Percentiles rank a stretch among this genome's conserved stretches.
These are phyloP conservation scores for Ageneiosus marmoratus DNA, from an alignment of 2,113 vertebrate species.

Conservation along the genomic window DNA sequence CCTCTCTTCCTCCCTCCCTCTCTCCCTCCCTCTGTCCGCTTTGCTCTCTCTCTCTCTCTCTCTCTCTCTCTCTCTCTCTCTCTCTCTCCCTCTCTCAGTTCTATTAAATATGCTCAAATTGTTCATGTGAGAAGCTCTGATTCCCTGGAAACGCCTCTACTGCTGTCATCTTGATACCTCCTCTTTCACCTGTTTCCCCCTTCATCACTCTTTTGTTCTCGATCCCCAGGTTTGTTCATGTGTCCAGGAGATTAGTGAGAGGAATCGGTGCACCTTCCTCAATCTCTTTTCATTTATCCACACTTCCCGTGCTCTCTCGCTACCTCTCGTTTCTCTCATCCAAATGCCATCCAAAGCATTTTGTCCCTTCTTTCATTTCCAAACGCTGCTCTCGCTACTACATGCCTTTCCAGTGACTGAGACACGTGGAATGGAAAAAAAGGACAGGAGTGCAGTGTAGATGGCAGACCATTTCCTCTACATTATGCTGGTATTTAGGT, in stretches of 20 bases:
- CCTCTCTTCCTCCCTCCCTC: constrained; percentile 5
- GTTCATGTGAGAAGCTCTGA: constrained; percentile 4
- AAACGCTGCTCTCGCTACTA: constrained; percentile 38
- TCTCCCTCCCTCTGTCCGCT: constrained; percentile 47
- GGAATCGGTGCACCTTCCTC: not conserved
- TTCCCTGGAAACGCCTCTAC: constrained; percentile 31
- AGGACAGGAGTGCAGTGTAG: not conserved
- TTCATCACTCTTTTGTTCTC: constrained; percentile 7
- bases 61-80: constrained; percentile 24
- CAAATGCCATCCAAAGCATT: constrained; percentile 3
- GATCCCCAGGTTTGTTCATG: not conserved
- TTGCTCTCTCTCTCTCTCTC: constrained; percentile 14
- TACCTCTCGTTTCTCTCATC: constrained; percentile 20
- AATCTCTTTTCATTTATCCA: constrained; percentile 35
- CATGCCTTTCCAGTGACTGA: constrained; percentile 34
- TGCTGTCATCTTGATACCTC: not conserved
- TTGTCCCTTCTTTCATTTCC: constrained; percentile 19
- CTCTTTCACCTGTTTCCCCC: not conserved
- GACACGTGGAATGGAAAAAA: not conserved
- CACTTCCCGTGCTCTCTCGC: constrained; percentile 52
- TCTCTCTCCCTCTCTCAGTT: constrained; percentile 36
- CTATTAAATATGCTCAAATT: constrained; percentile 30
- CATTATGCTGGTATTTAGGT: not conserved
- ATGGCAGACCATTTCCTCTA: not conserved
- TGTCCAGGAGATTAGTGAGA: constrained; percentile 1